These are phyloP conservation scores for Spilogale gracilis DNA, from an alignment of 2,113 vertebrate genomes.

Conservation along the genomic window DNA sequence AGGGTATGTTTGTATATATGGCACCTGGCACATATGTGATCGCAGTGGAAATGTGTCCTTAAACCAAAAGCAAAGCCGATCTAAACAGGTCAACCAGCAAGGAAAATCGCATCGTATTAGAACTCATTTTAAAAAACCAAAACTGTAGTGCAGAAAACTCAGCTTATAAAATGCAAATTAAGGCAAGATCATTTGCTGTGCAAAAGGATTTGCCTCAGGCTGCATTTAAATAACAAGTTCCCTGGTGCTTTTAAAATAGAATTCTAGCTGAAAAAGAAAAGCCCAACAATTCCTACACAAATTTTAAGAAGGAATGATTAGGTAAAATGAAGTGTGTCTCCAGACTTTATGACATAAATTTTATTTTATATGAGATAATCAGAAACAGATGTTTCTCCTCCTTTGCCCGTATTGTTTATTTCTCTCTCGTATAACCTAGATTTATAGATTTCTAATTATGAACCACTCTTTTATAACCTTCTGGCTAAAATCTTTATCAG, in stretches of 20 bases:
- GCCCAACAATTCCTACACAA: conserved; percentile 57
- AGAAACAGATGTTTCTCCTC: conserved; percentile 63
- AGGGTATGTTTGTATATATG: background rate
- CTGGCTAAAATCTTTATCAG: conserved; percentile 47
- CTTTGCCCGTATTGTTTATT: conserved; percentile 45
- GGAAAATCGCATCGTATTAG: conserved; percentile 62
- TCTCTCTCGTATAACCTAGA: background rate
- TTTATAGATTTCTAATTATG: conserved; percentile 71
- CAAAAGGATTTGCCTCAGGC: conserved; percentile 60
- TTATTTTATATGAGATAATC: conserved; percentile 71
- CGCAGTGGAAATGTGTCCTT: background rate
- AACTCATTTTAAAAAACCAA: background rate
- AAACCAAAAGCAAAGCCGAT: background rate
- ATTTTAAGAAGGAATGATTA: conserved; percentile 76
- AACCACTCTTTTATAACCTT: conserved; percentile 52
- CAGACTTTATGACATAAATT: conserved; percentile 62
- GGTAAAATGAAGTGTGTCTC: conserved; percentile 61
- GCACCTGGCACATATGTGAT: background rate
- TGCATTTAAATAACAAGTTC: conserved; percentile 75
- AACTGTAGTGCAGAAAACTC: conserved; percentile 21
- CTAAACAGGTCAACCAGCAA: background rate
- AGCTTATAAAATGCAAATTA: conserved; percentile 67
- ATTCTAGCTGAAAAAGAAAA: conserved; percentile 64
- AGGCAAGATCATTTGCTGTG: conserved; percentile 65
- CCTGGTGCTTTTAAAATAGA: conserved; percentile 64